phyloP scores from a whole-genome alignment of 2,113 vertebrate species.

The Eonycteris spelaea region DNA sequence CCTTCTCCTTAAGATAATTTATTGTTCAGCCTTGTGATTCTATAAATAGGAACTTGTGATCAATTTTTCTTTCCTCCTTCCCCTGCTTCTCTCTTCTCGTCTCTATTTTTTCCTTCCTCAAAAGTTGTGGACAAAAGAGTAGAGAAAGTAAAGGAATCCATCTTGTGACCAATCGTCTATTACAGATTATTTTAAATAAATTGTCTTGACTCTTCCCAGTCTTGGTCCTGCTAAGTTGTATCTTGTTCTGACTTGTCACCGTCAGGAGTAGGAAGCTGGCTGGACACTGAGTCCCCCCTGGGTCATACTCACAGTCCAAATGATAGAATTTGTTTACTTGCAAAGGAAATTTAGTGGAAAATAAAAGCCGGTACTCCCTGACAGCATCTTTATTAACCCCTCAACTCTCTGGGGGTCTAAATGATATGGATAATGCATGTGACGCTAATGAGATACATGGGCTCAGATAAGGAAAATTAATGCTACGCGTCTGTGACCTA shows the following conservation, averaged over 20 bases:
- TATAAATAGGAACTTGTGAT: constrained; percentile 19
- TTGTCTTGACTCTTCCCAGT: background rate
- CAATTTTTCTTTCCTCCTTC: background rate
- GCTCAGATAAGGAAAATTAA: background rate
- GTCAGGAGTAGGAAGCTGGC: background rate
- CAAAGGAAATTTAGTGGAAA: constrained; percentile 41
- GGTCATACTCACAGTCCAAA: background rate
- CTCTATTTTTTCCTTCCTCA: background rate
- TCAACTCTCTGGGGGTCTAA: background rate
- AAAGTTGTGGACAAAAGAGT: background rate
- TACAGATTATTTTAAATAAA: background rate
- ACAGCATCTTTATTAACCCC: background rate
- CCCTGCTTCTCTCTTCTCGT: background rate
- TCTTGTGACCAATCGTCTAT: background rate
- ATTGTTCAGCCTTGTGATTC: background rate
- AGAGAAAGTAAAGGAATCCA: background rate
- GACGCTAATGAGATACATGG: background rate
- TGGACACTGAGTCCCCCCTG: constrained; percentile 15
- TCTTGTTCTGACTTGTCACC: constrained; percentile 13
- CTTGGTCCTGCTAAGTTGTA: background rate
- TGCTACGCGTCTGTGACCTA: fast-evolving
- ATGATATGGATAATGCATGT: background rate
- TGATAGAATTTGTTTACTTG: background rate
- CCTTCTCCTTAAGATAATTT: background rate
- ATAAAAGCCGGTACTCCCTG: background rate